Percentiles rank a stretch among this genome's conserved stretches.
Conservation (phyloP, 2,113 vertebrate genomes). For the Vulpes lagopus region DNA sequence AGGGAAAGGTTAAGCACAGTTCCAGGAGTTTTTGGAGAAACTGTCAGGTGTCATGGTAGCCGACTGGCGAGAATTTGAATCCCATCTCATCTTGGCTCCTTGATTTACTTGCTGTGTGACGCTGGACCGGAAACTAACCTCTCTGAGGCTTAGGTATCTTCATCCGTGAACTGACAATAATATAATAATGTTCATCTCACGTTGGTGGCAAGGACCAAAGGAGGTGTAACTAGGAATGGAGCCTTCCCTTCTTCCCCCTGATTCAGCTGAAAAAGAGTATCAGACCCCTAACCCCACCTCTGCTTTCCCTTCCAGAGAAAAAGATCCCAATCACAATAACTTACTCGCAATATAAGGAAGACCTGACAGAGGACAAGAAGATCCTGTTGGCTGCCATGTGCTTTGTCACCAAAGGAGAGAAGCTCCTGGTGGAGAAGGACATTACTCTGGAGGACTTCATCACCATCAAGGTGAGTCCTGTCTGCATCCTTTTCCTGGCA, state of each 20-base stretch:
- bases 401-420: constrained; percentile 81
- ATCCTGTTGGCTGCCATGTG: constrained; percentile 91
- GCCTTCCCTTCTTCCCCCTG: neutral
- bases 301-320: constrained; percentile 87
- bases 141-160: constrained; percentile 11
- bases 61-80: neutral
- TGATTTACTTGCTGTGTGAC: neutral
- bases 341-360: constrained; percentile 88
- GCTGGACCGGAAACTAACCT: neutral
- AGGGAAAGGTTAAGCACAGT: neutral
- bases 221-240: neutral
- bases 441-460: constrained; percentile 88
- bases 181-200: neutral
- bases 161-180: neutral
- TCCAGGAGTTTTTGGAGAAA: neutral
- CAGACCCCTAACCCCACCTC: neutral
- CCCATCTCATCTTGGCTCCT: neutral
- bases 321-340: constrained; percentile 87
- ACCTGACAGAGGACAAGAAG: constrained; percentile 89
- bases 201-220: neutral
- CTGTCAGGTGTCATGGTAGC: neutral
- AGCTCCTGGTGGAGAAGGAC: constrained; percentile 89
- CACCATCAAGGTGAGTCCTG: constrained; percentile 86
- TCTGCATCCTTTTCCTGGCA: neutral
- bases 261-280: neutral